Evolutionary conservation across 2,113 vertebrate species (phyloP), one percentile per base, ranked within the genome.

Genomic region (Tamias sibiricus): DNA sequence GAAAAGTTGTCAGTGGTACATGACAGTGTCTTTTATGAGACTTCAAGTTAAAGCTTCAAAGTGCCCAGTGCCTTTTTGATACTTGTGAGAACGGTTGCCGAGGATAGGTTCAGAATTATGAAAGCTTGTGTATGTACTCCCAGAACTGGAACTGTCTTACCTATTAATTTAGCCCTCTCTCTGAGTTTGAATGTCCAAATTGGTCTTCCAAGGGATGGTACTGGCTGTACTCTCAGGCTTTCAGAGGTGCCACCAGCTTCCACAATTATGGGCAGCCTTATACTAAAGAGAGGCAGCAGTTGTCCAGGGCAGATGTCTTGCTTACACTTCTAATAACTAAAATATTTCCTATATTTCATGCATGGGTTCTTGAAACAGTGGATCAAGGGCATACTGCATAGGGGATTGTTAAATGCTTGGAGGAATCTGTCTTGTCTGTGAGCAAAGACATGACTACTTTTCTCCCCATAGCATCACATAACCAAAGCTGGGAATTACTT

Each of bases 1-100:
- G 96, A 94, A 40, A 96, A 96, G 68, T 4, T 96, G 92, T 95
- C 97, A 94, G 96, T 68, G 87, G 66, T 44, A 59, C 0, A 1
- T 0, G 76, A 74, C 83, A 47, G n/a, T 89, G 22, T 86, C 87
- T 57, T 93, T 87, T 72, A 96, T 54, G 64, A 90, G 79, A 82
- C 62, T 88, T 93, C 77, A 83, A 95, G 85, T 20, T 59, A 37
- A 0, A 42, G 44, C 79, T 96, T 96, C 97, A 96, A 97, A 97
- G 80, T 14, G 57, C 42, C 54, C 42, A 6, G 17, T n/a, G 62
- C 49, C 74, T 94, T 95, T 97, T 52, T 91, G 91, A 92, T 94
- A 92, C 42, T 86, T 94, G 49, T 64, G 68, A 95, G 88, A 94
- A 96, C 82, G 28, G 52, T 81, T 96, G 87, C 35, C 2, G 86